A percentile compares a stretch with the other conserved stretches of the same genome.
Evolutionary conservation across 2,113 vertebrate genomes (phyloP).

Genomic region (Malaclemys terrapin): DNA sequence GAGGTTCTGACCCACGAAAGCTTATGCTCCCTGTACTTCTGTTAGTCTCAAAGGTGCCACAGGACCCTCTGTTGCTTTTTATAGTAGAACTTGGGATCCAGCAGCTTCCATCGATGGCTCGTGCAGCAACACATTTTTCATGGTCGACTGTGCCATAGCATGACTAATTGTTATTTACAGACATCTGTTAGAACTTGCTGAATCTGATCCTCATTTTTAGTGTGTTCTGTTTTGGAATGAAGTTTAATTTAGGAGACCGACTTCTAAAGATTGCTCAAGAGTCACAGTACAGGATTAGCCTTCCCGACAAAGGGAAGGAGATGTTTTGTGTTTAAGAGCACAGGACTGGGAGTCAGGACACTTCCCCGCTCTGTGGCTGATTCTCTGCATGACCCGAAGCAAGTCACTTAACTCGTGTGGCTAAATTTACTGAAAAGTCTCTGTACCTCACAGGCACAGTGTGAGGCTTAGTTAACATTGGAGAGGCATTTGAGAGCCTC

Average conservation of each 20-base stretch:
- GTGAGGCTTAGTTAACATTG: neutral
- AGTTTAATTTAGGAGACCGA: slow-evolving; percentile 59
- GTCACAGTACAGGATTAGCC: slow-evolving; percentile 71
- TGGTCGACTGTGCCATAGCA: slow-evolving; percentile 24
- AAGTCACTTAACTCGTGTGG: neutral
- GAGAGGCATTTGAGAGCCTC: neutral
- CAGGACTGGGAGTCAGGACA: slow-evolving; percentile 21
- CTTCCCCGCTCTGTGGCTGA: slow-evolving; percentile 27
- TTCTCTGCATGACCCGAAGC: neutral
- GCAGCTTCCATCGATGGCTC: slow-evolving; percentile 5
- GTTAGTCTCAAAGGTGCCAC: no score
- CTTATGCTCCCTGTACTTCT: no score
- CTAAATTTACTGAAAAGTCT: neutral
- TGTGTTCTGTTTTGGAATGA: slow-evolving; percentile 67
- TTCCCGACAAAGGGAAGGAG: slow-evolving; percentile 61
- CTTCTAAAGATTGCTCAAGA: slow-evolving; percentile 62
- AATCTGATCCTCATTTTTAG: slow-evolving; percentile 74
- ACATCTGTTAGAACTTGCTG: slow-evolving; percentile 77
- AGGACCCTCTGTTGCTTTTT: no score
- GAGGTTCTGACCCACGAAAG: no score
- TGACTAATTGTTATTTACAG: slow-evolving; percentile 65
- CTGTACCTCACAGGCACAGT: neutral
- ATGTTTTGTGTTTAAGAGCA: slow-evolving; percentile 51
- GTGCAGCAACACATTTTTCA: neutral
- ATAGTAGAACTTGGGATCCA: no score